Base-by-base conservation (phyloP, 2,888 invertebrate genomes). In the Eurytoma adleriae region DNA sequence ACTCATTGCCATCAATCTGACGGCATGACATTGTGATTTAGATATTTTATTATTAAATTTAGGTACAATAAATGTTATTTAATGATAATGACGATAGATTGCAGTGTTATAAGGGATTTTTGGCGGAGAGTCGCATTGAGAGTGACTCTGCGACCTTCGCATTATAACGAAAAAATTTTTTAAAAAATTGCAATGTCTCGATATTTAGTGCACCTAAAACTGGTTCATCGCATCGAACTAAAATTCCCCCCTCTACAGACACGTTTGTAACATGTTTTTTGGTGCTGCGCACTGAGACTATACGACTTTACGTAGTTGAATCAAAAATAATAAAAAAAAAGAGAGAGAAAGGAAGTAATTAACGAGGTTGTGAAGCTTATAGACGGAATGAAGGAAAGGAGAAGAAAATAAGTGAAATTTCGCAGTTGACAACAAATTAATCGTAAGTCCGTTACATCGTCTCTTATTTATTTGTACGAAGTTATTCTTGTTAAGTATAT, bases 21-120 rank as follows among this genome's bases (percentile, higher is more conserved):
- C 80, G 85, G 84, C 83, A 84, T 84, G 85, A 88, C 86, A 88
- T 88, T 89, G 89, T 89, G 88, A 89, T 89, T 90, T 89, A 89
- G 87, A 83, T 88, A 89, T 88, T 89, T 89, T 89, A 87, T 88
- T 87, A 87, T 87, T 87, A 88, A 87, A 89, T 87, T 88, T 88
- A 88, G 84, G 85, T 88, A 86, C 86, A 85, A 86, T 87, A 86
- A 89, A 88, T 88, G 88, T 89, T 89, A 89, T 89, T 88, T 89
- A 89, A 89, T 88, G 82, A 81, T 88, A 86, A 89, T 87, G 85
- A 86, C 82, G 84, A 86, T 86, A 85, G 78, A 82, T 87, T 87
- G 84, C 87, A 86, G 83, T 84, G 87, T 88, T 86, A 84, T 59
- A 72, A 73, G 50, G 52, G 66, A 62, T 82, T 67, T n/a, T 67